Percentiles rank a stretch among this genome's conserved stretches.
These are phyloP conservation scores for Chiroxiphia lanceolata DNA, from an alignment of 2,797 vertebrate genomes.

Conservation along the genomic window DNA sequence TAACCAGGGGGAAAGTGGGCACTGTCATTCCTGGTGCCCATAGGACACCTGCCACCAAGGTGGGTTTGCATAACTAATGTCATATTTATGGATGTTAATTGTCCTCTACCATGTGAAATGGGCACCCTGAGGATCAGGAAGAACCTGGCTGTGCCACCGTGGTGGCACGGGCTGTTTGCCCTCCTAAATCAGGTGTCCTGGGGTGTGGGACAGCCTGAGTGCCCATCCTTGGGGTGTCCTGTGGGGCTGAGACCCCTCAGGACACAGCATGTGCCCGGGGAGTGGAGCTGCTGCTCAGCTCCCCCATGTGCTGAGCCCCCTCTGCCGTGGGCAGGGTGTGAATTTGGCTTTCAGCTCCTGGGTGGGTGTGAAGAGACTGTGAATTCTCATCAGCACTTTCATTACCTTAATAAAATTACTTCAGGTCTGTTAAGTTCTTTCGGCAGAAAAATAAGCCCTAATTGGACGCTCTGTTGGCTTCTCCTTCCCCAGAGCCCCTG, in stretches of 20 bases:
- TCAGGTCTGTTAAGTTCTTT: neutral
- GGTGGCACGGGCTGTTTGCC: neutral
- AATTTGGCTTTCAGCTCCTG: neutral
- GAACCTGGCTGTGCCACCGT: fast-evolving
- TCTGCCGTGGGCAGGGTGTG: neutral
- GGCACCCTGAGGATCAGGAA: neutral
- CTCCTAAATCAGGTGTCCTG: fast-evolving
- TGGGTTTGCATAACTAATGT: neutral
- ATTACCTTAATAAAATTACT: conserved; percentile 44
- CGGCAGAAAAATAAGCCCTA: neutral
- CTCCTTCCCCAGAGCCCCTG: neutral
- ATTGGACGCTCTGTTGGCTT: neutral
- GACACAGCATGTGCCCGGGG: fast-evolving
- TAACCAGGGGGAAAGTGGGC: fast-evolving
- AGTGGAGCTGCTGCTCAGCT: neutral
- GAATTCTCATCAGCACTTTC: conserved; percentile 26
- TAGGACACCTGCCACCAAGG: fast-evolving
- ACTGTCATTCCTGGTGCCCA: fast-evolving
- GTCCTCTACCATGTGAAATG: neutral
- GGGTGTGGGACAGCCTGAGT: neutral
- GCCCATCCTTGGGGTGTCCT: fast-evolving
- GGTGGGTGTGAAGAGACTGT: conserved; percentile 29
- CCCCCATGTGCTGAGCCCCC: neutral
- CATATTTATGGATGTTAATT: fast-evolving
- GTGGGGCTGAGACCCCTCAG: fast-evolving